Percentiles rank a stretch among this genome's conserved stretches.
phyloP scores from a whole-genome alignment of 2,888 invertebrate genomes.

The Drosophila suboccidentalis region DNA sequence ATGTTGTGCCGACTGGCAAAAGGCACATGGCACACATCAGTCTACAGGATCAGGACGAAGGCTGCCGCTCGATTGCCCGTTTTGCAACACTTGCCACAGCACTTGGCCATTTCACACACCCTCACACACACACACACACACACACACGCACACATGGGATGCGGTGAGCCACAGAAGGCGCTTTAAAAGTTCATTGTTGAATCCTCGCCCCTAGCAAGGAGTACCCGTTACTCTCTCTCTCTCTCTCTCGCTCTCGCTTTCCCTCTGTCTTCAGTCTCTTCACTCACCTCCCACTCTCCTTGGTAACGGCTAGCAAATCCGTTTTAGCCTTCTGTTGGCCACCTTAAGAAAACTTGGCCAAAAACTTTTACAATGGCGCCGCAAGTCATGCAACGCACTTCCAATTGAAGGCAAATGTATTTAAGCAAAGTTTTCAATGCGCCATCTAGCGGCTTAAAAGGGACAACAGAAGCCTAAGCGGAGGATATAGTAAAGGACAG shows the following conservation, averaged over 20 bases:
- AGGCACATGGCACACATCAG: slow-evolving; percentile 28
- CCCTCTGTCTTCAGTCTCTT: neutral
- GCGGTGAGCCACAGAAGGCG: slow-evolving; percentile 56
- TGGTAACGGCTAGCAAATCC: slow-evolving; percentile 38
- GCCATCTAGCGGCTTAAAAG: slow-evolving; percentile 9
- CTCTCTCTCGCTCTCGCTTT: neutral
- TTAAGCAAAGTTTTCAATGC: slow-evolving; percentile 32
- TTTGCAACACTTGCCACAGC: slow-evolving; percentile 67
- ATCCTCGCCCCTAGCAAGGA: slow-evolving; percentile 14
- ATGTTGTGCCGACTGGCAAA: slow-evolving; percentile 36
- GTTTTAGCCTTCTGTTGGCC: slow-evolving; percentile 45
- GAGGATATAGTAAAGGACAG: no score
- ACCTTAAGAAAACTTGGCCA: slow-evolving; percentile 60
- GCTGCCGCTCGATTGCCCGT: slow-evolving; percentile 76
- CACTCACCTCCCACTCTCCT: neutral
- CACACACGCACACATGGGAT: slow-evolving; percentile 7
- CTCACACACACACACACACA: slow-evolving; percentile 6
- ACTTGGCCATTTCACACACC: slow-evolving; percentile 43
- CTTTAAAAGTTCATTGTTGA: slow-evolving; percentile 72
- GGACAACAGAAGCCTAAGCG: neutral
- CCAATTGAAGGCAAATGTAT: slow-evolving; percentile 42
- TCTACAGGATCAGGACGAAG: slow-evolving; percentile 38
- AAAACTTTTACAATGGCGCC: slow-evolving; percentile 43
- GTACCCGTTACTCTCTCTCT: slow-evolving; percentile 7
- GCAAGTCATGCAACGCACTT: slow-evolving; percentile 42